A percentile compares a stretch with the other conserved stretches of the same genome.
Evolutionary conservation across 2,888 invertebrate genomes (phyloP).

Genomic region (Hecatera dysodea): DNA sequence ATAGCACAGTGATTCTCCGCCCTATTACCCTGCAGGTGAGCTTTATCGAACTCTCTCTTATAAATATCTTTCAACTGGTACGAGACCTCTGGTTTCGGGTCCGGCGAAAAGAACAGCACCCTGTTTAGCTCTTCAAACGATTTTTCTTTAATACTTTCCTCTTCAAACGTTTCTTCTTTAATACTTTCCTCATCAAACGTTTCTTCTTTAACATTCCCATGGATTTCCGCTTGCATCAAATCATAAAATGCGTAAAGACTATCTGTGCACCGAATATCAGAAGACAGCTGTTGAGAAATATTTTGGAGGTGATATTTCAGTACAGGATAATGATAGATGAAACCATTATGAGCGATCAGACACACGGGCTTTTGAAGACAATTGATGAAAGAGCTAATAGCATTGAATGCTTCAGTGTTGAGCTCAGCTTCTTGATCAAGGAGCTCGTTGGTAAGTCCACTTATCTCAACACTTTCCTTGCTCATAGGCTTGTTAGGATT

Average conservation of each 20-base stretch:
- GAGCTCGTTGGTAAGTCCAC: not conserved
- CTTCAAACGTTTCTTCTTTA: not conserved
- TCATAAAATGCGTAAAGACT: constrained; percentile 7
- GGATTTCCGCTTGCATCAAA: not conserved
- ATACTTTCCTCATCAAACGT: not conserved
- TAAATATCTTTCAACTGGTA: not conserved
- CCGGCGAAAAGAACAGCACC: fast-evolving
- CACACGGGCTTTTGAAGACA: not conserved
- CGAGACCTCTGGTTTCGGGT: fast-evolving
- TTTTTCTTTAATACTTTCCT: not conserved
- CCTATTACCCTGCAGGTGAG: not conserved
- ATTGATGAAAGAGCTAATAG: constrained; percentile 1
- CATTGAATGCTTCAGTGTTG: not conserved
- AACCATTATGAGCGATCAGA: constrained; percentile 3
- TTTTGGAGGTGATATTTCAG: not conserved
- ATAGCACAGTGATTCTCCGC: constrained; percentile 1
- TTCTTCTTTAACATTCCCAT: not conserved
- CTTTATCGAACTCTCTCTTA: not conserved
- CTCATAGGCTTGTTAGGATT: not conserved
- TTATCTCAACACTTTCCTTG: not conserved
- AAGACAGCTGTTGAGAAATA: not conserved
- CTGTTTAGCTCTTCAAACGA: not conserved
- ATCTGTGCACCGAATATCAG: not conserved
- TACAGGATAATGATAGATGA: not conserved
- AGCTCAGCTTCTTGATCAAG: not conserved